Conservation (phyloP, 2,888 invertebrate species). For the Peribatodes rhomboidaria region DNA sequence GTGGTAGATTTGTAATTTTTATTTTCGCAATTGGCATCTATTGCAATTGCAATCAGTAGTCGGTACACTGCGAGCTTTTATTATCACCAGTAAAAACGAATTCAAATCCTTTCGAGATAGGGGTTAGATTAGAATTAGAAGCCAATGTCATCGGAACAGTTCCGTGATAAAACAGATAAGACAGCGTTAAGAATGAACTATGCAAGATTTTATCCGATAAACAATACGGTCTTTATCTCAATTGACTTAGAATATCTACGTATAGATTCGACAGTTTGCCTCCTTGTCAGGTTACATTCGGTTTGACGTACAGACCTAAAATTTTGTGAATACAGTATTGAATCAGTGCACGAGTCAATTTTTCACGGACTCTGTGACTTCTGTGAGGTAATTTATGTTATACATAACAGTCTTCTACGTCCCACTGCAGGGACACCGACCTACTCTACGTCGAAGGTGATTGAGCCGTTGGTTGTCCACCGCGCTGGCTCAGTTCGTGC, state of each 20-base stretch:
- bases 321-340: background rate
- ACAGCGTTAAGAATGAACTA: constrained; percentile 10
- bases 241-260: constrained; percentile 6
- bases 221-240: constrained; percentile 22
- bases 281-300: constrained; percentile 5
- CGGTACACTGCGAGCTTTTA: background rate
- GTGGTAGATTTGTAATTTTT: no score
- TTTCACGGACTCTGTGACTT: constrained; percentile 12
- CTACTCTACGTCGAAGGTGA: no score
- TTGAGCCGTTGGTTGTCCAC: no score
- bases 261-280: constrained; percentile 9
- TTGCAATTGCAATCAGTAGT: background rate
- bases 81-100: background rate
- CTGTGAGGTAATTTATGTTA: constrained; percentile 13
- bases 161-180: constrained; percentile 24
- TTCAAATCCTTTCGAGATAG: background rate
- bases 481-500: no score
- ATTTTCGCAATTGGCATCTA: no score
- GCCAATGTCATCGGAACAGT: constrained; percentile 21
- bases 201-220: constrained; percentile 24
- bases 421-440: no score
- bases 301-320: constrained; percentile 18
- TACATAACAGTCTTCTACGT: background rate
- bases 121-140: constrained; percentile 10
- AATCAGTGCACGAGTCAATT: constrained; percentile 13